Conservation (phyloP, 2,113 vertebrate genomes). For the Monarcha castaneiventris region DNA sequence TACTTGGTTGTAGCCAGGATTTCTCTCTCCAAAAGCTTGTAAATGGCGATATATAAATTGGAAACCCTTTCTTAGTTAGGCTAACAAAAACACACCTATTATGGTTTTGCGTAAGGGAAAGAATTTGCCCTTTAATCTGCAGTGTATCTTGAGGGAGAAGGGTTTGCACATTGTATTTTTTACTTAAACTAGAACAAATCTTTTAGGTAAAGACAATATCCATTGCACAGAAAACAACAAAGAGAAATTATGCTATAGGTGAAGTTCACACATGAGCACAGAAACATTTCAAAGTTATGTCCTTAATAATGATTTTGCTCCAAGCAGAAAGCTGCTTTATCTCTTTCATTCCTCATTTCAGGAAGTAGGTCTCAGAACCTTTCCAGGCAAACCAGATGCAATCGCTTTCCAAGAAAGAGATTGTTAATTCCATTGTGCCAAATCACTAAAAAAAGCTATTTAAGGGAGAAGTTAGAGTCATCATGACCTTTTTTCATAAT, state of each 20-base stretch:
- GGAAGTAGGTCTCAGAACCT: background rate
- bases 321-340: background rate
- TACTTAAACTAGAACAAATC: background rate
- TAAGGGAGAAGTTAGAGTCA: background rate
- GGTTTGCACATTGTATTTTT: background rate
- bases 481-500: background rate
- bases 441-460: background rate
- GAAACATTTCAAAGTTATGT: background rate
- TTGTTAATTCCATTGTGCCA: background rate
- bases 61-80: background rate
- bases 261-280: background rate
- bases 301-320: slow-evolving; percentile 7
- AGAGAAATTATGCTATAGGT: background rate
- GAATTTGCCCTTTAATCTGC: background rate
- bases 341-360: background rate
- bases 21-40: background rate
- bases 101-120: background rate
- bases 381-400: background rate
- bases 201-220: background rate
- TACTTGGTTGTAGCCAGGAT: background rate
- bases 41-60: background rate
- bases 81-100: background rate
- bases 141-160: background rate
- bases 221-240: background rate
- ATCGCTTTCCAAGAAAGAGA: background rate